A percentile compares a stretch with the other conserved stretches of the same genome.
Conservation (phyloP, 1,140 invertebrate genomes). For the Mamestra configurata region DNA sequence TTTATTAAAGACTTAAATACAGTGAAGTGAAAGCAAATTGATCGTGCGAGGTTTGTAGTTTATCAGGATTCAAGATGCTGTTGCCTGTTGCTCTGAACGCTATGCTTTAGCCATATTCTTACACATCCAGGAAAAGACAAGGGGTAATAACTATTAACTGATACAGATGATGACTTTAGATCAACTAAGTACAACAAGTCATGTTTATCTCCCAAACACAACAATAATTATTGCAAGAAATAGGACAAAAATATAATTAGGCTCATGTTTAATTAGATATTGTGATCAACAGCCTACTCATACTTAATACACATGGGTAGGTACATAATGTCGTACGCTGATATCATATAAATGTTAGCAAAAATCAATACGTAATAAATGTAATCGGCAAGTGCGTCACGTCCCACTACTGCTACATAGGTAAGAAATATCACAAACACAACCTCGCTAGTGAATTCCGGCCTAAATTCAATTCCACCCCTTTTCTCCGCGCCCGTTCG, state of each 20-base stretch:
- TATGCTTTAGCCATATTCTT: neutral
- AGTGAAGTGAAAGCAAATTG: no score
- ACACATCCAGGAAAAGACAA: neutral
- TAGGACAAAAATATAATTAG: neutral
- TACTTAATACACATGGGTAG: constrained; percentile 21
- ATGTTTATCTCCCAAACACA: neutral
- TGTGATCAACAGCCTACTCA: neutral
- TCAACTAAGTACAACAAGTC: no score
- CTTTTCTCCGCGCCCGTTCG: constrained; percentile 70
- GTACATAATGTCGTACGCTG: constrained; percentile 42
- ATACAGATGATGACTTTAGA: no score
- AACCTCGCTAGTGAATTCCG: constrained; percentile 73
- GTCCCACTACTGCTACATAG: constrained; percentile 63
- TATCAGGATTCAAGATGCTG: neutral
- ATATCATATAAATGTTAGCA: constrained; percentile 45
- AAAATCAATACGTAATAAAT: constrained; percentile 59
- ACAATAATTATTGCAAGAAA: no score
- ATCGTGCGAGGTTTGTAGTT: neutral
- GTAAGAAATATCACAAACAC: constrained; percentile 76
- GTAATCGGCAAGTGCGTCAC: constrained; percentile 68
- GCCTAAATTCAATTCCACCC: constrained; percentile 85
- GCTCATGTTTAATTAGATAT: neutral
- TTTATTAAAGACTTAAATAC: no score
- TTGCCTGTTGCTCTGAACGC: neutral
- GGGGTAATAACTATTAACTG: no score